Percentiles rank a stretch among this genome's conserved stretches.
These are phyloP conservation scores for Heliconius sara DNA, from an alignment of 2,888 invertebrate genomes.

Conservation along the genomic window DNA sequence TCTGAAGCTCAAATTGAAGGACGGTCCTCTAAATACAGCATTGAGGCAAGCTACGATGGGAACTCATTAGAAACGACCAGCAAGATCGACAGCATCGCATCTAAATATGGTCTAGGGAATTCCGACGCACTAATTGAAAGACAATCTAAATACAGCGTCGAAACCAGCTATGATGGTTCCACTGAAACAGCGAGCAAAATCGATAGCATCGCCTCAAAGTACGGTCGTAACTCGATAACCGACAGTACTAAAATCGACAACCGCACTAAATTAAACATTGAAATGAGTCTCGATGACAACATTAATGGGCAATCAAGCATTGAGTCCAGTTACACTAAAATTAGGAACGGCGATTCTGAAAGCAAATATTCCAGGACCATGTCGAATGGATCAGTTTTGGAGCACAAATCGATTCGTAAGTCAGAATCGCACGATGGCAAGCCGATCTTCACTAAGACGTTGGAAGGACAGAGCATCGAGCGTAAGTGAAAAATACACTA, in stretches of 20 bases:
- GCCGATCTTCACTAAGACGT: conserved; percentile 89
- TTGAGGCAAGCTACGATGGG: conserved; percentile 51
- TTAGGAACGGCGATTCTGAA: conserved; percentile 62
- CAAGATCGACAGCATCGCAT: conserved; percentile 59
- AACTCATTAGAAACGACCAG: conserved; percentile 54
- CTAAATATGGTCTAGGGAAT: conserved; percentile 61
- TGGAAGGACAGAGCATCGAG: conserved; percentile 90
- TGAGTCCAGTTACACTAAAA: conserved; percentile 50
- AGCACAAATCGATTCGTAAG: conserved; percentile 58
- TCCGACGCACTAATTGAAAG: conserved; percentile 63
- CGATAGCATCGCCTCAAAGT: conserved; percentile 63
- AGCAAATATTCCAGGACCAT: conserved; percentile 68
- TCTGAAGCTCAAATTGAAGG: conserved; percentile 50
- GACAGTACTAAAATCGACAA: conserved; percentile 63
- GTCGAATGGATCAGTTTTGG: conserved; percentile 68
- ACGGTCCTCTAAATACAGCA: conserved; percentile 49
- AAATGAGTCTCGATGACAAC: conserved; percentile 62
- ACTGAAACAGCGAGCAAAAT: conserved; percentile 61
- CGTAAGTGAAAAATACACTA: conserved; percentile 85
- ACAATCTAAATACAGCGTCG: conserved; percentile 58
- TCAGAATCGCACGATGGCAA: conserved; percentile 82
- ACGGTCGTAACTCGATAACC: conserved; percentile 59
- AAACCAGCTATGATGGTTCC: conserved; percentile 60
- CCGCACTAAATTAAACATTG: conserved; percentile 58
- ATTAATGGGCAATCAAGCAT: conserved; percentile 50